Percentiles rank a stretch among this genome's conserved stretches.
These are phyloP conservation scores for Phenganax subtilis DNA, from an alignment of 92 coral and sea anemone species.

Conservation along the genomic window DNA sequence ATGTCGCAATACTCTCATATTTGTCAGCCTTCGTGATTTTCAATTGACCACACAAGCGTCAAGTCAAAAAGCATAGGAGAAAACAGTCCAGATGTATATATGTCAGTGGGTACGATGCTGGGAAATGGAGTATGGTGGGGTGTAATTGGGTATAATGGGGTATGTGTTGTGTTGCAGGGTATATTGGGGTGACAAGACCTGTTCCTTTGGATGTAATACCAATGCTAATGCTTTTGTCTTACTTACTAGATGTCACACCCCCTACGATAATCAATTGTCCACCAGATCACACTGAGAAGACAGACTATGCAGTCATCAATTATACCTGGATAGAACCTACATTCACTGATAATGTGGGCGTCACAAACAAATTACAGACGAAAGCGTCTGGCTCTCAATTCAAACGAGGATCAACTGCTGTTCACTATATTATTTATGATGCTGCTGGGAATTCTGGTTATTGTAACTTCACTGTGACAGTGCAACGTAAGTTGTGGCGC, in stretches of 20 bases:
- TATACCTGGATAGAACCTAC: conserved; percentile 74
- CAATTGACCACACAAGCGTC: no score
- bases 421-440: conserved; percentile 75
- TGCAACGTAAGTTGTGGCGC: conserved; percentile 51
- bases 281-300: conserved; percentile 22
- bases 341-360: conserved; percentile 87
- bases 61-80: no score
- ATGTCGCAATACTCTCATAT: no score
- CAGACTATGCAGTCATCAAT: conserved; percentile 35
- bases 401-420: conserved; percentile 62
- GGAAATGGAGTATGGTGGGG: neutral
- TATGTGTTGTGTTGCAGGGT: no score
- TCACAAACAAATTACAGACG: conserved; percentile 55
- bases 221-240: neutral
- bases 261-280: conserved; percentile 73
- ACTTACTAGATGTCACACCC: conserved; percentile 66
- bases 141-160: neutral
- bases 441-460: conserved; percentile 69
- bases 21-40: no score
- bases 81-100: no score
- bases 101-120: no score
- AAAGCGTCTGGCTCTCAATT: conserved; percentile 74
- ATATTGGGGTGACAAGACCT: no score
- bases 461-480: conserved; percentile 67
- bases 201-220: neutral